Percentiles rank a stretch among this genome's conserved stretches.
phyloP scores from a whole-genome alignment of 2,888 invertebrate genomes.

The Congeria kusceri region DNA sequence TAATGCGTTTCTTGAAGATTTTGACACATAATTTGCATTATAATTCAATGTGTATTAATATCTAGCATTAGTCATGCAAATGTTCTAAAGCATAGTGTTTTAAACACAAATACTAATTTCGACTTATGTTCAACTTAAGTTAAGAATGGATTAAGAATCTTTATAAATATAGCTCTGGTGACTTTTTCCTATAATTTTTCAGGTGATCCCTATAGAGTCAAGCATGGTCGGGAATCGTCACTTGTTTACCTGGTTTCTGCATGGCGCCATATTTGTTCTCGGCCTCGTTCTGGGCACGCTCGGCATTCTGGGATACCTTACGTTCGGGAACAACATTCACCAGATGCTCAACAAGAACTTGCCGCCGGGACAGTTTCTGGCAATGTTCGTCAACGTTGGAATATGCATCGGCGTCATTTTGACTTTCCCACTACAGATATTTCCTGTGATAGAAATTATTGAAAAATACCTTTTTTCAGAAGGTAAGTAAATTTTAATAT shows the following conservation, averaged over 20 bases:
- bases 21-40: too few relatives aligned
- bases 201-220: slow-evolving; percentile 84
- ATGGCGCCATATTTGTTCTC: slow-evolving; percentile 75
- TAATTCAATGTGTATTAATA: too few relatives aligned
- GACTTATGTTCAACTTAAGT: too few relatives aligned
- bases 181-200: too few relatives aligned
- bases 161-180: too few relatives aligned
- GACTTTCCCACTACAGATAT: slow-evolving; percentile 83
- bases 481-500: slow-evolving; percentile 60
- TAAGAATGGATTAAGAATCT: too few relatives aligned
- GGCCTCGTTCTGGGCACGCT: slow-evolving; percentile 75
- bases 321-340: slow-evolving; percentile 76
- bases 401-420: slow-evolving; percentile 81
- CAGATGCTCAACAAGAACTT: slow-evolving; percentile 83
- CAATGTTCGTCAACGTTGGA: slow-evolving; percentile 78
- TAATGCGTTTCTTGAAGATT: too few relatives aligned
- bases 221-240: slow-evolving; percentile 84
- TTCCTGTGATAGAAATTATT: slow-evolving; percentile 81
- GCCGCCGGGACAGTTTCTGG: slow-evolving; percentile 63
- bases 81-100: too few relatives aligned
- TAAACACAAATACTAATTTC: too few relatives aligned
- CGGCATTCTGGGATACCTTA: slow-evolving; percentile 81
- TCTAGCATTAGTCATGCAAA: too few relatives aligned
- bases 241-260: slow-evolving; percentile 79
- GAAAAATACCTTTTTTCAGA: slow-evolving; percentile 78